Evolutionary conservation across 64 coral and sea anemone species (phyloP).

Genomic region (Actinia equina): DNA sequence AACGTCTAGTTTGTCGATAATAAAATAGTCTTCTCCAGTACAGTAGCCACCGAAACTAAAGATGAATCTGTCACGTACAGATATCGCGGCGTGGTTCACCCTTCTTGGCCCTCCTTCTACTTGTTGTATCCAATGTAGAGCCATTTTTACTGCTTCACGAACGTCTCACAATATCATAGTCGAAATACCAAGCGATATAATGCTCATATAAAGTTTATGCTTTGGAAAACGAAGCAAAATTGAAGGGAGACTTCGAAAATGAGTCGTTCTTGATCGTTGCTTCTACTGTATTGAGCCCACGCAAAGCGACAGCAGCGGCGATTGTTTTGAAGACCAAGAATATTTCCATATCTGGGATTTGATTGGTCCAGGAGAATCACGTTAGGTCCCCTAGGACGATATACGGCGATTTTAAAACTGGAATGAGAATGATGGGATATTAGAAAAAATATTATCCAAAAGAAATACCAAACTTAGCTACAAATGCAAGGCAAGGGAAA

Average conservation of each 20-base stretch:
- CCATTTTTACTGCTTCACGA: slow-evolving; percentile 42
- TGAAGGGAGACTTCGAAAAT: background rate
- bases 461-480: background rate
- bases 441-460: background rate
- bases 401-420: background rate
- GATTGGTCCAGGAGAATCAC: background rate
- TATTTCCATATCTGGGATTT: background rate
- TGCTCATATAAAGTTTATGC: background rate
- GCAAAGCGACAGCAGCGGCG: background rate
- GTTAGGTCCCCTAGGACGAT: background rate
- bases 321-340: background rate
- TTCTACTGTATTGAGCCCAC: background rate
- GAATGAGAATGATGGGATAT: background rate
- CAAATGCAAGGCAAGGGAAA: background rate
- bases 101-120: slow-evolving; percentile 85
- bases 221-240: slow-evolving; percentile 4
- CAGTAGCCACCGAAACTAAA: slow-evolving; percentile 98
- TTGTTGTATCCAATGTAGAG: slow-evolving; percentile 74
- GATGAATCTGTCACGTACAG: slow-evolving; percentile 74
- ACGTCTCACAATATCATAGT: background rate
- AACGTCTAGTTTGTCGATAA: slow-evolving; percentile 84
- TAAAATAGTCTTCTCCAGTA: slow-evolving; percentile 89
- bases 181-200: background rate
- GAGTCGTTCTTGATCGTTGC: slow-evolving; percentile 5
- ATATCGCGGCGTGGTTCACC: slow-evolving; percentile 91